Percentiles rank a stretch among this genome's conserved stretches.
Evolutionary conservation across 2,797 vertebrate species (phyloP).

Genomic region (Microhierax caerulescens): DNA sequence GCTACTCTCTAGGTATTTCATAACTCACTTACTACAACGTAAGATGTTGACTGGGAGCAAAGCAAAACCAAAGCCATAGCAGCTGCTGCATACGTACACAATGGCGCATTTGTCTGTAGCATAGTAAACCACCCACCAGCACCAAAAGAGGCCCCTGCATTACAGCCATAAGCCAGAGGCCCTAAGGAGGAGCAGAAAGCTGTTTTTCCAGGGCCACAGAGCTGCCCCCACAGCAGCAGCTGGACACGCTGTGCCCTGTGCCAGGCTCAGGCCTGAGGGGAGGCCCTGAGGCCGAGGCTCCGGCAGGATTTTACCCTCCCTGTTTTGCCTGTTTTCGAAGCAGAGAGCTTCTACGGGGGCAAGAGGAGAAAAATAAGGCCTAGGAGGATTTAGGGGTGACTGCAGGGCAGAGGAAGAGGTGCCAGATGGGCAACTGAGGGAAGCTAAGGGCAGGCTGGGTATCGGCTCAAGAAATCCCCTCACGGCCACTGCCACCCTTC

Average conservation of each 20-base stretch:
- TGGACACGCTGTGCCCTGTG: rapidly evolving
- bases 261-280: rapidly evolving
- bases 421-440: no score
- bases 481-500: rapidly evolving
- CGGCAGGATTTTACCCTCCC: no score
- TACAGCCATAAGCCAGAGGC: neutral
- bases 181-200: neutral
- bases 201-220: neutral
- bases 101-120: neutral
- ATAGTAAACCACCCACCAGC: neutral
- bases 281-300: rapidly evolving
- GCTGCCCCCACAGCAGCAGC: neutral
- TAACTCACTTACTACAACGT: neutral
- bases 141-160: neutral
- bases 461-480: neutral
- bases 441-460: neutral
- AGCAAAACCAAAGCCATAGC: neutral
- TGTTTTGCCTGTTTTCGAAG: neutral
- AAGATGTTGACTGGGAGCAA: neutral
- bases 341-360: rapidly evolving
- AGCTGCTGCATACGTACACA: neutral
- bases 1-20: neutral
- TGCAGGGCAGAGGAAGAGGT: neutral
- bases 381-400: no score
- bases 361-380: neutral